Percentiles rank a stretch among this genome's conserved stretches.
phyloP scores from a whole-genome alignment of 1,140 invertebrate species.

The Chrysomallon squamiferum region DNA sequence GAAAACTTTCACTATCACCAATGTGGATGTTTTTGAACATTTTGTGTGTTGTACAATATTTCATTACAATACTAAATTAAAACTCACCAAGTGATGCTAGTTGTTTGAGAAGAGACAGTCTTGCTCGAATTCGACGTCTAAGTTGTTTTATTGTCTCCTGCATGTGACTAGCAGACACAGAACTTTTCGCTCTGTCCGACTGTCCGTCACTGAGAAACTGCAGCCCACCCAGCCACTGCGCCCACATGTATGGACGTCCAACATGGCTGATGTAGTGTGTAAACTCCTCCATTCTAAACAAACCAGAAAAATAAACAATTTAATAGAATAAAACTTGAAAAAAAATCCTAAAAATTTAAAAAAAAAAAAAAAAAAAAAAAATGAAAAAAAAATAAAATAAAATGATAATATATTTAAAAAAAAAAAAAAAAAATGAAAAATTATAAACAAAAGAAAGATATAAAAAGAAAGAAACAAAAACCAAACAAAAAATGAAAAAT shows the following conservation, averaged over 20 bases:
- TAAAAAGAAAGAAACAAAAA: no score
- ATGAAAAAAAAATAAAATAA: background rate
- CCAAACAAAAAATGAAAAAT: no score
- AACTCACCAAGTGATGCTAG: constrained; percentile 75
- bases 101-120: constrained; percentile 78
- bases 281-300: constrained; percentile 65
- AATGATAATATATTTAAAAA: background rate
- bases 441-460: no score
- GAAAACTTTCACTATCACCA: no score
- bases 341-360: background rate
- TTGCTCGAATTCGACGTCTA: constrained; percentile 74
- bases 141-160: constrained; percentile 69
- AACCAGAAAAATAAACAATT: background rate
- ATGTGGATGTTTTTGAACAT: no score
- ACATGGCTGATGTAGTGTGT: constrained; percentile 66
- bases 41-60: no score
- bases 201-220: constrained; percentile 70
- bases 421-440: no score
- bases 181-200: constrained; percentile 25
- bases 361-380: constrained; percentile 4
- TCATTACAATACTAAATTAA: background rate
- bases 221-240: constrained; percentile 85
- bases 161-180: constrained; percentile 53
- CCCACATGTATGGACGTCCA: constrained; percentile 88
- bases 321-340: background rate